phyloP scores from a whole-genome alignment of 2,888 invertebrate genomes.

The Limenitis arthemis region DNA sequence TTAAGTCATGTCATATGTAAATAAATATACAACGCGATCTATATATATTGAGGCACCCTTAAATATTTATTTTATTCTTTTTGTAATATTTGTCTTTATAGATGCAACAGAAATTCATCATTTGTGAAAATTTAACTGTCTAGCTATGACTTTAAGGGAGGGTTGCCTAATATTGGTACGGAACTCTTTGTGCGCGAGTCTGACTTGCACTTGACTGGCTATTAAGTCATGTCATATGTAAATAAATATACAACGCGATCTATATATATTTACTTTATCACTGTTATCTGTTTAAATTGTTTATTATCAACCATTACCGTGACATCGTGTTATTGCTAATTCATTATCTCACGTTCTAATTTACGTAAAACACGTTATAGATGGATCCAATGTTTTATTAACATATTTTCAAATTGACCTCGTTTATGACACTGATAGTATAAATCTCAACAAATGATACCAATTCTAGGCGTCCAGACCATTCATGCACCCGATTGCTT shows the following conservation, averaged over 20 bases:
- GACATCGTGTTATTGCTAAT: neutral
- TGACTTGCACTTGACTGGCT: too few relatives aligned
- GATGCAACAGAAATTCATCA: too few relatives aligned
- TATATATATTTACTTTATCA: neutral
- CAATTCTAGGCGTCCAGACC: conserved; percentile 1
- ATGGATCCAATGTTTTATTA: neutral
- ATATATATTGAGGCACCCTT: too few relatives aligned
- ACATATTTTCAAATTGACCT: neutral
- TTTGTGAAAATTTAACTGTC: too few relatives aligned
- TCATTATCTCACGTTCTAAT: neutral
- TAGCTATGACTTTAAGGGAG: too few relatives aligned
- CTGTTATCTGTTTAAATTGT: neutral
- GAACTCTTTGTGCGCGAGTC: neutral
- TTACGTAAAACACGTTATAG: neutral
- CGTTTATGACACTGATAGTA: neutral
- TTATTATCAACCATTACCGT: neutral
- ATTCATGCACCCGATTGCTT: conserved; percentile 14
- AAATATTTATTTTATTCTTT: too few relatives aligned
- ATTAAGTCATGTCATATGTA: neutral
- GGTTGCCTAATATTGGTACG: neutral
- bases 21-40: neutral
- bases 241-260: neutral
- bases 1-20: neutral
- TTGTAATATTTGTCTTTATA: too few relatives aligned
- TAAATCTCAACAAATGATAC: neutral